phyloP scores from a whole-genome alignment of 2,797 vertebrate genomes.

The Tachyglossus aculeatus region DNA sequence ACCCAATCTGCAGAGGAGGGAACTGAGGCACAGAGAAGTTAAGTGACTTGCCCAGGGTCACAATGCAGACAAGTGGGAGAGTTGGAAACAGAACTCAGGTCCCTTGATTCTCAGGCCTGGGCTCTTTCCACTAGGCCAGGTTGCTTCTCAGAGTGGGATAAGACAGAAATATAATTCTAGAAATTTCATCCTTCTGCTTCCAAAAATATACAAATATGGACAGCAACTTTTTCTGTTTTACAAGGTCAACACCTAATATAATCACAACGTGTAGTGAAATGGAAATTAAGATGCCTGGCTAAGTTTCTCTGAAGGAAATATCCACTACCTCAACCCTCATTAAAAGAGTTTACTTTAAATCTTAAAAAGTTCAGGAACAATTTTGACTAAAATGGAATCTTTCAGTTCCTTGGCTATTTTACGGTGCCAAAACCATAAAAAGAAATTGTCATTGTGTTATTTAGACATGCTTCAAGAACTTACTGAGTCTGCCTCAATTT shows the following conservation, averaged over 20 bases:
- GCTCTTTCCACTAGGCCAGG: no score
- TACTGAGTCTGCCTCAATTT: constrained; percentile 20
- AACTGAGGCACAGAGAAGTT: no score
- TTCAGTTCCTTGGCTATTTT: constrained; percentile 27
- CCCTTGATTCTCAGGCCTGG: no score
- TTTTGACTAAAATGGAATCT: constrained; percentile 1
- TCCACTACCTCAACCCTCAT: background rate
- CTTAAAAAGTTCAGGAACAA: background rate
- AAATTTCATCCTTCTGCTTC: constrained; percentile 5
- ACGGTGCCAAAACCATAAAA: constrained; percentile 15
- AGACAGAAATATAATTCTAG: background rate
- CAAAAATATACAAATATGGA: background rate
- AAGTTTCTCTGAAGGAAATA: background rate
- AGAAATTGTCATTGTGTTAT: constrained; percentile 38
- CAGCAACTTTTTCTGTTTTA: background rate
- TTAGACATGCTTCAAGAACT: constrained; percentile 29
- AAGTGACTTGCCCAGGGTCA: no score
- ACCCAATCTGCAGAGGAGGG: no score
- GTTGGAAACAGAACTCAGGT: no score
- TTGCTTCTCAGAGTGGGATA: no score
- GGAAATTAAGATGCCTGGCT: background rate
- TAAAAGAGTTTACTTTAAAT: constrained; percentile 21
- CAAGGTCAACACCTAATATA: constrained; percentile 6
- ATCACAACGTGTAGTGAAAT: constrained; percentile 8
- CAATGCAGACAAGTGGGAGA: no score